Evolutionary conservation across 2,888 invertebrate species (phyloP), one percentile per base, ranked within the genome.

Genomic region (Pteria penguin): DNA sequence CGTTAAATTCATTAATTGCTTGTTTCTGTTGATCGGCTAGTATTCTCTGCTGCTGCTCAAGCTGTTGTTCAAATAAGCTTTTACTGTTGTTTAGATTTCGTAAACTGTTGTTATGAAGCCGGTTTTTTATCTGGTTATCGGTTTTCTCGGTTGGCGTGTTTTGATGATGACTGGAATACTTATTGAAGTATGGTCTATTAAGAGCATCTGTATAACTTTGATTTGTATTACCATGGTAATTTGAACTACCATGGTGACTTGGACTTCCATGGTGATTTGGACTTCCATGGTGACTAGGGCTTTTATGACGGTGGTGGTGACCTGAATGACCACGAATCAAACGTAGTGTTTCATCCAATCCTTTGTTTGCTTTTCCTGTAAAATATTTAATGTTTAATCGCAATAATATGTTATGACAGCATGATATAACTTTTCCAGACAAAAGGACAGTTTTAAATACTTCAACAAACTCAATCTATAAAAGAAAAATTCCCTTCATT

Each of bases 1-100:
- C 79, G 66, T 88, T 89, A 69, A 91, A 90, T 24, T 88, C 87
- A 57, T 79, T 78, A 45, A 90, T 80, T 4, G 87, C 82, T 67
- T 86, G 81, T 79, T 88, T 83, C 72, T 90, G 90, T 69, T 90
- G 88, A 32, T 88, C 84, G 14, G 84, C 65, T 14, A 90, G 74
- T 62, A 84, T 77, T 26, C 85, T 86, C 69, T 90, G 90, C 27
- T 90, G 89, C 3, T 89, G 85, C 70, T 89, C 87, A 27, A 90
- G 79, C 71, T 88, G 88, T 57, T 89, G 87, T 79, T 91, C 91
- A 84, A 91, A 91, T 71, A 90, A 79, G 68, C 80, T 88, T 24
- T 87, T 82, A 72, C 90, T 90, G 77, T 83, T 88, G 27, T 80
- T 87, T 65, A 89, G 70, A 75, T 90, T 90, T 31, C 85, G 82